Evolutionary conservation across 64 coral and sea anemone species (phyloP).

Genomic region (Catalaphyllia jardinei): DNA sequence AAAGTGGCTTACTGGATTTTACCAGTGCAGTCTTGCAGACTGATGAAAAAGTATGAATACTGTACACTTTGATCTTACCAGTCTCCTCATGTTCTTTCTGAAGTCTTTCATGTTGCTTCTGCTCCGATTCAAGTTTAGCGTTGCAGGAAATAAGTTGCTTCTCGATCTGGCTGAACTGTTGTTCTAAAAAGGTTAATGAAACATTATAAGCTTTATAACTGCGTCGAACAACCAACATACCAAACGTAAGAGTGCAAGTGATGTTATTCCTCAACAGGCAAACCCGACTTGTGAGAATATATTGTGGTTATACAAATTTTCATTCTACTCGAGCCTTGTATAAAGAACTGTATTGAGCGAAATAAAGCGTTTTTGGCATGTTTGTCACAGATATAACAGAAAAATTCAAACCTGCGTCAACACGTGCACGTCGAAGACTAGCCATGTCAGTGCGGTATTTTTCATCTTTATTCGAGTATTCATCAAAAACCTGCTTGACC

Average conservation of each 20-base stretch:
- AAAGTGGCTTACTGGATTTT: too few species aligned
- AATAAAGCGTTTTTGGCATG: not conserved
- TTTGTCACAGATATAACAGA: not conserved
- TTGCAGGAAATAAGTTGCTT: conserved; percentile 94
- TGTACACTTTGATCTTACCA: conserved; percentile 30
- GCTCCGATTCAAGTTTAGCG: conserved; percentile 79
- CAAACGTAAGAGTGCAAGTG: not conserved
- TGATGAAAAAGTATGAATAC: not conserved
- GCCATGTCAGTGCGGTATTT: conserved; percentile 69
- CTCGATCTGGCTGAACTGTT: conserved; percentile 93
- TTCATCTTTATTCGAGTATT: conserved; percentile 45
- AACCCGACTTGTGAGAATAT: not conserved
- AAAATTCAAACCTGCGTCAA: conserved; percentile 81
- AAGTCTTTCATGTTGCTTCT: conserved; percentile 58
- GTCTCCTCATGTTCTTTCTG: conserved; percentile 78
- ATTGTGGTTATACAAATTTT: not conserved
- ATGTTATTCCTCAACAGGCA: too few species aligned
- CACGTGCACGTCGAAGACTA: conserved; percentile 94
- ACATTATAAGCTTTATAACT: not conserved
- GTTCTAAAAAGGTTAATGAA: conserved; percentile 50
- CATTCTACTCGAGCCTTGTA: not conserved
- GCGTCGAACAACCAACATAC: not conserved
- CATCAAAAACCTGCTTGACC: conserved; percentile 52
- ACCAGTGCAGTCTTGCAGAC: too few species aligned
- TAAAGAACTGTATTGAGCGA: not conserved